phyloP scores from a whole-genome alignment of 2,797 vertebrate genomes.

The Coccyzus lansbergi region DNA sequence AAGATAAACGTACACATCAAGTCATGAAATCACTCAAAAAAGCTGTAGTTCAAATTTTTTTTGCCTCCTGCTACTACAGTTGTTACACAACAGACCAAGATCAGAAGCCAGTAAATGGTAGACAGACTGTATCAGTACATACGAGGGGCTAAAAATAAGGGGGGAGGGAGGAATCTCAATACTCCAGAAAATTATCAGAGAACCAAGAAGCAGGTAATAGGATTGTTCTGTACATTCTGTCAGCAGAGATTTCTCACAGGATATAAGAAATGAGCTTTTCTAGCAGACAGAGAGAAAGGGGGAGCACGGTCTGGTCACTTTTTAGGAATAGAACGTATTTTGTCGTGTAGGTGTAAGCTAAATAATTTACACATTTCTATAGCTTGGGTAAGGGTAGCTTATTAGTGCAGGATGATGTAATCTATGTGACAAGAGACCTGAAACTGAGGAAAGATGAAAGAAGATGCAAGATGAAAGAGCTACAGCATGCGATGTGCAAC shows the following conservation, averaged over 20 bases:
- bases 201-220: neutral
- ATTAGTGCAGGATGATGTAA: conserved; percentile 23
- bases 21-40: neutral
- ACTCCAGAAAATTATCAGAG: neutral
- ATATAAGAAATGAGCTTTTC: conserved; percentile 2
- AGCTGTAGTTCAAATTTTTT: neutral
- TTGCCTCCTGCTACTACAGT: neutral
- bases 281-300: neutral
- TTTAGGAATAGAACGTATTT: conserved; percentile 1
- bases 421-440: neutral
- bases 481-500: neutral
- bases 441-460: conserved; percentile 57
- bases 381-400: conserved; percentile 3
- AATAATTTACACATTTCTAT: conserved; percentile 13
- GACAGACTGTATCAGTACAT: neutral
- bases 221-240: neutral
- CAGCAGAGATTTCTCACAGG: conserved; percentile 1
- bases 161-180: neutral
- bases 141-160: fast-evolving
- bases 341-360: conserved; percentile 1
- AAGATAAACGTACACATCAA: neutral
- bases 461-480: conserved; percentile 22
- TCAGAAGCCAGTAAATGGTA: neutral
- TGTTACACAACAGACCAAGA: neutral
- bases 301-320: neutral